Percentiles rank a stretch among this genome's conserved stretches.
Conservation (phyloP, 2,888 invertebrate genomes). For the Pristionchus fissidentatus region DNA sequence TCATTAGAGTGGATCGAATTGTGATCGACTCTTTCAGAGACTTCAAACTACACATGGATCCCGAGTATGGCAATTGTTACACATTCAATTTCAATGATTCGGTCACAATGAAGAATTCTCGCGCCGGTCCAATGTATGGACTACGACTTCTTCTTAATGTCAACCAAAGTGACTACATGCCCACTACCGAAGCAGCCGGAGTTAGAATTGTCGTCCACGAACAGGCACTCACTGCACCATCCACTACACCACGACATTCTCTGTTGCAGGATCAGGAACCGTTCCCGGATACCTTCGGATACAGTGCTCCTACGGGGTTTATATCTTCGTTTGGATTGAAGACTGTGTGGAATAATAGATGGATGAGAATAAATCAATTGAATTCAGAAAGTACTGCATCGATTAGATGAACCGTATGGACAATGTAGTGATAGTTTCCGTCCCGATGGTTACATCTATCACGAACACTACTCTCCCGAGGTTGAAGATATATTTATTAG, state of each 20-base stretch:
- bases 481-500: conserved; percentile 54
- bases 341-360: conserved; percentile 62
- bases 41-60: conserved; percentile 75
- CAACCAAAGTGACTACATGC: conserved; percentile 75
- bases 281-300: conserved; percentile 75
- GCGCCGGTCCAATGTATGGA: conserved; percentile 69
- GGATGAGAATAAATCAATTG: not conserved
- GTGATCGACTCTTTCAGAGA: conserved; percentile 63
- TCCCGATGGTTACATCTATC: conserved; percentile 74
- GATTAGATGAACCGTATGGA: conserved; percentile 74
- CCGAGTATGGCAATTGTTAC: conserved; percentile 75
- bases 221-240: conserved; percentile 51
- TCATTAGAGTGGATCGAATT: not conserved
- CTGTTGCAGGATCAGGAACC: conserved; percentile 70
- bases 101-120: conserved; percentile 53
- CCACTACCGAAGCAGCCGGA: conserved; percentile 75
- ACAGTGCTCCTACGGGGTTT: conserved; percentile 75
- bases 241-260: not conserved
- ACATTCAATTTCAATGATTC: conserved; percentile 75
- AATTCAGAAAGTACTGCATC: conserved; percentile 71
- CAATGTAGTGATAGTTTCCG: conserved; percentile 73
- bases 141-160: conserved; percentile 74
- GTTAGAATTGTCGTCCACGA: conserved; percentile 69
- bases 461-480: conserved; percentile 75
- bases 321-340: conserved; percentile 76